These are phyloP conservation scores for Chlorops oryzae DNA, from an alignment of 1,140 invertebrate species.

Conservation along the genomic window DNA sequence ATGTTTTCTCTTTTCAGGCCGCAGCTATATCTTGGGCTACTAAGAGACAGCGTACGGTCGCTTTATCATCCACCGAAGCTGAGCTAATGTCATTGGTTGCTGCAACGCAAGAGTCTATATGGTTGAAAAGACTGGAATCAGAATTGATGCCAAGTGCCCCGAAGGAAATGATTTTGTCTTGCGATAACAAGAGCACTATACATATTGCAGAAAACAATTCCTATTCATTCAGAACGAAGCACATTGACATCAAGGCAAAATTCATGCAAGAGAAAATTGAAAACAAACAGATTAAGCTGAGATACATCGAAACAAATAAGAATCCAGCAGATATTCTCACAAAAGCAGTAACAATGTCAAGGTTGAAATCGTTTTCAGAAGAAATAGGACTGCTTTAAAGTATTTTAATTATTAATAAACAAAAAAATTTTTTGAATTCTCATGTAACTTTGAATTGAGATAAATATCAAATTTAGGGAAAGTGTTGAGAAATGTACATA, in stretches of 20 bases:
- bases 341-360: constrained; percentile 16
- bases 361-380: too few species aligned
- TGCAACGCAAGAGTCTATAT: constrained; percentile 20
- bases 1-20: constrained; percentile 25
- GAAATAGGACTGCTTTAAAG: too few species aligned
- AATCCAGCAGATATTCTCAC: constrained; percentile 25
- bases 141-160: not conserved
- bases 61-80: constrained; percentile 35
- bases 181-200: constrained; percentile 29
- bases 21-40: constrained; percentile 30
- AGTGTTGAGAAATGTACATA: too few species aligned
- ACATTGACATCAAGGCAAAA: constrained; percentile 26
- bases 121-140: constrained; percentile 4
- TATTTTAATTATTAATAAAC: too few species aligned
- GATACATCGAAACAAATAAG: constrained; percentile 19
- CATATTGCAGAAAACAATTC: constrained; percentile 17
- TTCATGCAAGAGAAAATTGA: constrained; percentile 21
- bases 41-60: constrained; percentile 32
- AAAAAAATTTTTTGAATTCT: too few species aligned
- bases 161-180: constrained; percentile 7
- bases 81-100: constrained; percentile 35
- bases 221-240: constrained; percentile 21
- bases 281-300: constrained; percentile 12
- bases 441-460: too few species aligned
- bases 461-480: too few species aligned